A percentile compares a stretch with the other conserved stretches of the same genome.
Conservation (phyloP, 2,888 invertebrate species). For the Leptura quadrifasciata region DNA sequence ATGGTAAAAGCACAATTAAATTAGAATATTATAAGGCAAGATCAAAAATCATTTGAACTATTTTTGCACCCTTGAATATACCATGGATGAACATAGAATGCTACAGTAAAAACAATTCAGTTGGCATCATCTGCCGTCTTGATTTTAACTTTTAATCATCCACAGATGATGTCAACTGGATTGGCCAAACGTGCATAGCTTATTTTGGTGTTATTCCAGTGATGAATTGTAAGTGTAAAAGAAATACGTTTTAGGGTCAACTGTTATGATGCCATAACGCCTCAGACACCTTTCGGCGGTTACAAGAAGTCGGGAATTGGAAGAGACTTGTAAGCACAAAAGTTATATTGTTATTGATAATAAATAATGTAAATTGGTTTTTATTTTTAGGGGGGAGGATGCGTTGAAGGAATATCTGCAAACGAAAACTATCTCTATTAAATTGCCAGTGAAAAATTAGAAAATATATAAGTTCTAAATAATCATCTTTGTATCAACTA, state of each 20-base stretch:
- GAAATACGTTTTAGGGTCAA: constrained; percentile 79
- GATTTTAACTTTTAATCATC: too few relatives aligned
- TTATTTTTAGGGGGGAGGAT: constrained; percentile 82
- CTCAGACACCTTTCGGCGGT: constrained; percentile 92
- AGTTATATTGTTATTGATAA: constrained; percentile 2
- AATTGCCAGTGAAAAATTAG: constrained; percentile 63
- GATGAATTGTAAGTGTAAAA: background rate
- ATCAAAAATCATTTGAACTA: too few relatives aligned
- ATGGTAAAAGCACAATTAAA: too few relatives aligned
- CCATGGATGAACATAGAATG: too few relatives aligned
- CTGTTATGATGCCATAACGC: constrained; percentile 81
- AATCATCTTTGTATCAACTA: too few relatives aligned
- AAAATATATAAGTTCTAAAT: constrained; percentile 19
- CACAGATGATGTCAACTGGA: too few relatives aligned
- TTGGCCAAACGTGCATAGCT: too few relatives aligned
- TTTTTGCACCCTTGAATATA: too few relatives aligned
- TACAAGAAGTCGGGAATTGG: constrained; percentile 92
- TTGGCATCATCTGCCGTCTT: too few relatives aligned
- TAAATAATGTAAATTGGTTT: background rate
- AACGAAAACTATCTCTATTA: constrained; percentile 84
- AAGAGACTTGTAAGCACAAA: constrained; percentile 80
- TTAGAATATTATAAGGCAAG: too few relatives aligned
- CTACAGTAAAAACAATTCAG: too few relatives aligned
- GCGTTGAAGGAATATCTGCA: constrained; percentile 87
- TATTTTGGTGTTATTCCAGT: too few relatives aligned